Percentiles rank a stretch among this genome's conserved stretches.
Evolutionary conservation across 1,140 invertebrate species (phyloP).

Genomic region (Grapholita molesta): DNA sequence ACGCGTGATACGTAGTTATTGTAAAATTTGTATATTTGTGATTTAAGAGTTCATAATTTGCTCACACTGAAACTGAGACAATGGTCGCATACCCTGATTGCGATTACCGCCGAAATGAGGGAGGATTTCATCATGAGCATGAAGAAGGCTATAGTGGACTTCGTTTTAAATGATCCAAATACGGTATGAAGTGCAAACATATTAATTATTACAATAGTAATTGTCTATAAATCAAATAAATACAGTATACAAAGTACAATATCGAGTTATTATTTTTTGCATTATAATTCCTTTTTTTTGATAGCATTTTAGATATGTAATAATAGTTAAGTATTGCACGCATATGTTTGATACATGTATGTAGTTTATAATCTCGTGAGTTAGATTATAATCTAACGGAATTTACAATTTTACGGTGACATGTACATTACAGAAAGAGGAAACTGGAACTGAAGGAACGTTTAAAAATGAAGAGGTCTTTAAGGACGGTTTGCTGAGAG

Average conservation of each 20-base stretch:
- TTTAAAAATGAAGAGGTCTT: constrained; percentile 81
- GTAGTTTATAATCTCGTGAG: too few relatives aligned
- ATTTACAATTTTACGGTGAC: too few relatives aligned
- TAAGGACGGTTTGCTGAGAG: constrained; percentile 82
- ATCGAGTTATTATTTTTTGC: too few relatives aligned
- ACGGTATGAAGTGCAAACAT: constrained; percentile 47
- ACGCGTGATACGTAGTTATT: too few relatives aligned
- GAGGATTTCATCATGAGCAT: constrained; percentile 90
- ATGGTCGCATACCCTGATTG: constrained; percentile 79
- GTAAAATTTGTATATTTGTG: constrained; percentile 24
- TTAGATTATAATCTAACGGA: too few relatives aligned
- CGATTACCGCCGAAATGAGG: constrained; percentile 82
- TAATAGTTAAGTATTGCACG: too few relatives aligned
- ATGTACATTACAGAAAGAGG: constrained; percentile 66
- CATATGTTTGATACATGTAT: too few relatives aligned
- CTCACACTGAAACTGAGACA: constrained; percentile 75
- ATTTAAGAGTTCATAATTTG: constrained; percentile 65
- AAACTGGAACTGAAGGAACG: constrained; percentile 66
- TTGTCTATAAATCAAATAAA: neutral
- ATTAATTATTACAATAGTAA: too few relatives aligned
- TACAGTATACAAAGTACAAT: neutral
- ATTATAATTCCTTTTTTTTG: too few relatives aligned
- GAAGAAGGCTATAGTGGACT: constrained; percentile 94
- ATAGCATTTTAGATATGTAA: too few relatives aligned
- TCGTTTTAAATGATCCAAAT: constrained; percentile 88